Base-by-base conservation (phyloP, 2,888 invertebrate genomes). In the Stenodema calcarata region DNA sequence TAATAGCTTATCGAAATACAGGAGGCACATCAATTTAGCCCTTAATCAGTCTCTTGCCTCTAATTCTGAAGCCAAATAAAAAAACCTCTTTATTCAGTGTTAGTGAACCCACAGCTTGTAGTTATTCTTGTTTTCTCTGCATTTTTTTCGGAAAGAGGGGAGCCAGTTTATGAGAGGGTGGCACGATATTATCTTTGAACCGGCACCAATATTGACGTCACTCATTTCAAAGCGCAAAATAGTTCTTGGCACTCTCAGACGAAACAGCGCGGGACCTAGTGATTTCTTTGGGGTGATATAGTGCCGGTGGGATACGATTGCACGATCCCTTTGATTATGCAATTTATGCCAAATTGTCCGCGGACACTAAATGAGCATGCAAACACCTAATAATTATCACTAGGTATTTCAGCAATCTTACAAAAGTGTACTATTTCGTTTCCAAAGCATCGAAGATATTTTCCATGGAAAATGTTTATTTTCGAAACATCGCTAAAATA, bases 131-230 rank as follows among this genome's bases (percentile, higher is more conserved):
- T 35, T 35, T 35, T 35, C 35, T 35, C 7, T 35, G 35, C 7
- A 7, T 4, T 35, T 35, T 7, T 35, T 35, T 2, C 4, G 35
- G 35, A 35, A 35, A 35, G 35, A 35, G 35, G 7, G 35, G 7
- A 35, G 35, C 35, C 2, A 35, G 35, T 7, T 35, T 35, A 4
- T 35, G 7, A 6, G 4, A 11, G 27, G 62, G 23, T 62, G 62
- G 23, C 62, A 62, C 62, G 62, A 27, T 62, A 62, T 62, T 62
- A 27, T 62, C 23, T 62, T 62, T 62, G 62, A 62, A 62, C 62
- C 62, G 62, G 62, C 23, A 62, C 62, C 62, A 62, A 62, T 27
- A 62, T 9, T 73, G 73, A 73, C 73, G 73, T 73, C 73, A 73
- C 35, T 41, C n/a, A 16, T 35, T 16, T 30, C 41, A n/a, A 73